Evolutionary conservation across 1,140 invertebrate genomes (phyloP), one percentile per base, ranked within the genome.

Genomic region (Cephus cinctus): DNA sequence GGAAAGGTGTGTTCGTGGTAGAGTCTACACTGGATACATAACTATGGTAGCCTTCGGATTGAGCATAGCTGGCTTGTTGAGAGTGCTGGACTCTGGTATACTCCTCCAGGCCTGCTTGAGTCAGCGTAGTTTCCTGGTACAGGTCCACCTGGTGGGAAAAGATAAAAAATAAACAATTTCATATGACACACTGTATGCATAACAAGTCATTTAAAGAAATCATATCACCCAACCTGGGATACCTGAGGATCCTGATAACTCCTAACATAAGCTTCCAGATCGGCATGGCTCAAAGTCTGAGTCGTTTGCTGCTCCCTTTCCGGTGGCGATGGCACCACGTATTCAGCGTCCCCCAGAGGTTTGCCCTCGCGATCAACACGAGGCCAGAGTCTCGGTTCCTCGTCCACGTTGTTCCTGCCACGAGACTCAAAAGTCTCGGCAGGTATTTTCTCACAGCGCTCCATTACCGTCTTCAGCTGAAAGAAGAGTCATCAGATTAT

Each of bases 31-130:
- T 90, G 46, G 86, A 90, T 16, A 87, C 88, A 68, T 87, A 90
- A 67, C 86, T 88, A 63, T 89, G 87, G 65, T 90, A 90, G 9
- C 88, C 88, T 74, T 90, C 88, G 16, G 86, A 88, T 53, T 89
- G 87, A 11, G 88, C 87, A 70, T 90, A 90, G 27, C 86, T 87
- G 4, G 83, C 78, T 60, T 88, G 86, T 56, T 87, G 86, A 49
- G 87, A 85, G 58, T 89, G 86, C 38, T 86, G 81, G 49, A 83
- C 83, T 50, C 83, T 79, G 9, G 83, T 83, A 59, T 88, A 89
- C 48, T 87, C 82, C 52, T 89, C 86, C 2, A 88, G 70, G 42
- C 86, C 85, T 5, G 83, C 82, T 70, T 87, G 83, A 2, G 85
- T 85, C 22, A 83, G 47, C 9, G 67, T 52, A 1, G 63, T 70